phyloP scores from a whole-genome alignment of 2,797 vertebrate species.

The Sebastes reedi region DNA sequence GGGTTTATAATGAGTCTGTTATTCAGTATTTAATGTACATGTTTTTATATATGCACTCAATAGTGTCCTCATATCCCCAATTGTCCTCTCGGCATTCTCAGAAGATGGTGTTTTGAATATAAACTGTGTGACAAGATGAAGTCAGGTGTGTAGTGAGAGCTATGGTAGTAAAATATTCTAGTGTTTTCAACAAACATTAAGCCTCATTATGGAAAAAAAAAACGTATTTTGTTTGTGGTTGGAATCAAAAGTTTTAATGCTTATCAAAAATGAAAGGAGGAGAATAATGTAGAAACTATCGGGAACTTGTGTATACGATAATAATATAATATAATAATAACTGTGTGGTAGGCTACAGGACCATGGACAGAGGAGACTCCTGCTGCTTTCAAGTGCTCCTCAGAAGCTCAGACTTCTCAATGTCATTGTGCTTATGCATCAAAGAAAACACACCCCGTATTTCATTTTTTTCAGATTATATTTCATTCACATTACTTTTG shows the following conservation, averaged over 20 bases:
- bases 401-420: neutral
- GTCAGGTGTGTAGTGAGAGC: neutral
- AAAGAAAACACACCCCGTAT: too few relatives aligned
- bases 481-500: neutral
- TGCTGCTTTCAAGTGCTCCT: neutral
- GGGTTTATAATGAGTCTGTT: neutral
- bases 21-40: neutral
- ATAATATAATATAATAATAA: too few relatives aligned
- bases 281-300: neutral
- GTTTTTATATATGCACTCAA: too few relatives aligned
- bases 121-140: neutral
- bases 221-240: neutral
- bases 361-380: neutral
- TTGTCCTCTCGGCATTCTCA: neutral
- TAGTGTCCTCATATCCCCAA: neutral
- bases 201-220: neutral
- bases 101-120: neutral
- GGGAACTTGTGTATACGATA: too few relatives aligned
- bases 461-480: fast-evolving
- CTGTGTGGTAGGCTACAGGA: neutral
- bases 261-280: neutral
- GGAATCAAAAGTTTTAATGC: neutral
- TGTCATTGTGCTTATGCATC: too few relatives aligned
- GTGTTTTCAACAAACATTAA: neutral
- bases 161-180: neutral